Evolutionary conservation across 1,140 invertebrate genomes (phyloP), one percentile per base, ranked within the genome.

Genomic region (Drosophila leontia): DNA sequence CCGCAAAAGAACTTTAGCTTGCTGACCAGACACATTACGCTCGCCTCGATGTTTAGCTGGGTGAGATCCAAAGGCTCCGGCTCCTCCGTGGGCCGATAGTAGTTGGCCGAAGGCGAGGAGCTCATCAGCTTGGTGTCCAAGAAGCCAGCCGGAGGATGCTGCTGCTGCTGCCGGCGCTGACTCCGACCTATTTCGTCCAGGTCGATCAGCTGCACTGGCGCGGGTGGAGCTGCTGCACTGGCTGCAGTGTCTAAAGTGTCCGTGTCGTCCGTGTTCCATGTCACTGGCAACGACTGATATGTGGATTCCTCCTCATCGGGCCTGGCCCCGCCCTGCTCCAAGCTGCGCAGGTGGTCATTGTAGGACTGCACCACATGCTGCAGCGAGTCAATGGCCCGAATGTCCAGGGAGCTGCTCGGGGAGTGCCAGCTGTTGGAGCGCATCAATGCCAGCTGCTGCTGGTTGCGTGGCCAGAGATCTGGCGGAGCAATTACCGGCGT

Each of bases 21-120:
- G 63, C 96, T 96, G 3, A 96, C 96, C 71, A 98, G 93, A 92
- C 97, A 97, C 95, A 98, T 97, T 0, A 98, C 95, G 80, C 96
- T 97, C 1, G 97, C 97, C 93, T 98, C 97, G 34, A 98, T 97
- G 84, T 98, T 98, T 15, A 98, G 91, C 79, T 97, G 96, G 0
- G 97, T 98, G 45, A 98, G 94, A 92, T 98, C 97, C 95, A 97
- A 97, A 0, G 97, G 97, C 91, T 98, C 97, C 1, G 96, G 96
- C 86, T 97, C 96, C 82, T 97, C 96, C 0, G 96, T 96, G 1
- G 96, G 96, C 68, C 96, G 95, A 86, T 97, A 97, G 91, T 97
- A 97, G 93, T 97, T 97, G 0, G 96, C 96, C 23, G 96, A 96
- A 0, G 96, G 96, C 8, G 95, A 96, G 76, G 95, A 95, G 75